These are phyloP conservation scores for Phyllotreta striolata DNA, from an alignment of 2,888 invertebrate genomes.

Conservation along the genomic window DNA sequence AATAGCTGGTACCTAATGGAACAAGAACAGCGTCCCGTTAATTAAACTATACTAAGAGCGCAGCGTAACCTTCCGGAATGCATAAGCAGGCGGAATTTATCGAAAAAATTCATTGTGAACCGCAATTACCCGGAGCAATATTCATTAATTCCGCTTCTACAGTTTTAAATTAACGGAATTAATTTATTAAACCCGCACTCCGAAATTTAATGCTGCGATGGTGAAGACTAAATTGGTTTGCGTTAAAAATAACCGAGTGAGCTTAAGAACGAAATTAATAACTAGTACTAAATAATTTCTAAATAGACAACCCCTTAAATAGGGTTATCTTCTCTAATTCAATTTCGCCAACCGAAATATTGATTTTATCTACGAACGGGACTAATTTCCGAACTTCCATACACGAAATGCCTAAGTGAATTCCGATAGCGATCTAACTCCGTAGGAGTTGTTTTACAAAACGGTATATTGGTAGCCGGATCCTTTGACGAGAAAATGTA, in stretches of 20 bases:
- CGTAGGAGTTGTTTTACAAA: conserved; percentile 2
- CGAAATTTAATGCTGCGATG: too few species aligned
- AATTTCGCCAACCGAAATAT: too few species aligned
- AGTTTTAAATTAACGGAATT: conserved; percentile 11
- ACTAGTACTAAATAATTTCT: too few species aligned
- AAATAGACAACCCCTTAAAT: too few species aligned
- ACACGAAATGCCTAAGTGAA: not conserved
- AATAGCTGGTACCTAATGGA: not conserved
- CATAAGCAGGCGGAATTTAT: conserved; percentile 8
- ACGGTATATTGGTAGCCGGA: conserved; percentile 6
- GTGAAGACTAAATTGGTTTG: too few species aligned
- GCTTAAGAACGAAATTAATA: too few species aligned
- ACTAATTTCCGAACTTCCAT: too few species aligned
- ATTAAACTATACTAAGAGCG: conserved; percentile 3
- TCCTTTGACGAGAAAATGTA: conserved; percentile 11
- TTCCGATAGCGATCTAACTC: conserved; percentile 3
- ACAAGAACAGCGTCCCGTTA: conserved; percentile 1
- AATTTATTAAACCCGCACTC: not conserved
- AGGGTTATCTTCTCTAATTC: too few species aligned
- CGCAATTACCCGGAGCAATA: conserved; percentile 15
- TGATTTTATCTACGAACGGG: too few species aligned
- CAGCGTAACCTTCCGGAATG: conserved; percentile 10
- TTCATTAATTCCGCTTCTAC: conserved; percentile 12
- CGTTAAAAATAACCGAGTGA: too few species aligned
- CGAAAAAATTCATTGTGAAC: conserved; percentile 8